Conservation (phyloP, 2,113 vertebrate species). For the Microtus montanus region DNA sequence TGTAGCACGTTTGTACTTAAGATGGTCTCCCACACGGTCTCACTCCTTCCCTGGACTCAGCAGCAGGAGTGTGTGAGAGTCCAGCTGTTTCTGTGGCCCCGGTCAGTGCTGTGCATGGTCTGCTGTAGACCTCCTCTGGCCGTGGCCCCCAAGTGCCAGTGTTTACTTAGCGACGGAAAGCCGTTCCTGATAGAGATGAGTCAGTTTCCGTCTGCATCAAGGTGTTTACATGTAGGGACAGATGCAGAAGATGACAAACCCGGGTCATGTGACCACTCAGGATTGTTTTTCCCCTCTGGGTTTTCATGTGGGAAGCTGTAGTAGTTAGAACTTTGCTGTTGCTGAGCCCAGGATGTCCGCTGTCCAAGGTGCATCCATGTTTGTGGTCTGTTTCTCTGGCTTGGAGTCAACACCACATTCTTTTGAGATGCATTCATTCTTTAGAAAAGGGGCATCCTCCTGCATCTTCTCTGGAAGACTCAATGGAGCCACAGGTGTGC, state of each 20-base stretch:
- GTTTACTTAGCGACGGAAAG: slow-evolving; percentile 67
- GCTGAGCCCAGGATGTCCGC: slow-evolving; percentile 78
- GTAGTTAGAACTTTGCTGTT: slow-evolving; percentile 27
- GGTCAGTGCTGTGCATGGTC: slow-evolving; percentile 29
- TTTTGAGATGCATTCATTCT: slow-evolving; percentile 26
- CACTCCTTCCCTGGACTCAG: not conserved
- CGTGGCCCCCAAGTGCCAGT: not conserved
- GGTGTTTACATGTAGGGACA: slow-evolving; percentile 76
- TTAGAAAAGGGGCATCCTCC: not conserved
- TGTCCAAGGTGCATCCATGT: slow-evolving; percentile 78
- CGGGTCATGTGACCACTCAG: slow-evolving; percentile 26
- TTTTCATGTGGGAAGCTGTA: slow-evolving; percentile 67
- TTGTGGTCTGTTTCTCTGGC: slow-evolving; percentile 50
- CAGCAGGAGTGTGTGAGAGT: not conserved
- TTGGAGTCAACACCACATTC: slow-evolving; percentile 49
- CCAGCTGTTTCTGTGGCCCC: not conserved
- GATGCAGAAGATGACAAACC: slow-evolving; percentile 75
- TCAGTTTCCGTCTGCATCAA: slow-evolving; percentile 78
- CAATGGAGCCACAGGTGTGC: not conserved
- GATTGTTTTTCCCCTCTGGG: slow-evolving; percentile 70
- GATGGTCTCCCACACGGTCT: not conserved
- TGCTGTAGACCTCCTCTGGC: slow-evolving; percentile 55
- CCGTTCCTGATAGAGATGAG: slow-evolving; percentile 77
- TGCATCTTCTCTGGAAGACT: not conserved
- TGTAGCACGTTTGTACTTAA: not conserved